A percentile compares a stretch with the other conserved stretches of the same genome.
Evolutionary conservation across 2,888 invertebrate species (phyloP).

Genomic region (Limnephilus auricula): DNA sequence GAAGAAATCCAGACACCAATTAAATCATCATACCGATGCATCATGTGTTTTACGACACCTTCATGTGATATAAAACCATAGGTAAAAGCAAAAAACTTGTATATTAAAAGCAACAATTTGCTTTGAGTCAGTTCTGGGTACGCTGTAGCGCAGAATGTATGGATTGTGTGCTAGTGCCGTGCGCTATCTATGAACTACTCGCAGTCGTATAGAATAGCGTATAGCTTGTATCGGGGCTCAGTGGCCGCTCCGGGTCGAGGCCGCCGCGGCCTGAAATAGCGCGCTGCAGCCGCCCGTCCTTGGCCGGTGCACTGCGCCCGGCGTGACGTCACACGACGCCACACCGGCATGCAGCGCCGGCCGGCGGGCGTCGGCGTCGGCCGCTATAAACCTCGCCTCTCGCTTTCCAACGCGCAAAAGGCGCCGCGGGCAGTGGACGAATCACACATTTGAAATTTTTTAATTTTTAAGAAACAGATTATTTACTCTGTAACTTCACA

Average conservation of each 20-base stretch:
- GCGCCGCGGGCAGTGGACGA: not conserved
- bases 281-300: conserved; percentile 48
- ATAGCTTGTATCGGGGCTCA: not conserved
- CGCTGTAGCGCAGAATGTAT: not conserved
- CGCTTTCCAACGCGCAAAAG: conserved; percentile 36
- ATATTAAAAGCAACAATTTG: not conserved
- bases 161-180: not conserved
- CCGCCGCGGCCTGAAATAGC: conserved; percentile 37
- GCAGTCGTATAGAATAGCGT: not conserved
- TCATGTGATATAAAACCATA: not conserved
- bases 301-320: conserved; percentile 50
- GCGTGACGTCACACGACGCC: conserved; percentile 44
- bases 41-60: not conserved
- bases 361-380: not conserved
- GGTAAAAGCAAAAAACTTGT: not conserved
- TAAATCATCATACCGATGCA: not conserved
- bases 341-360: not conserved
- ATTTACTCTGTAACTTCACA: too few species aligned
- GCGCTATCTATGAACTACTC: not conserved
- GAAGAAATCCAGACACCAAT: not conserved
- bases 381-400: not conserved
- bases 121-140: not conserved
- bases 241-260: conserved; percentile 51
- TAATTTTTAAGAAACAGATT: not conserved
- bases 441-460: not conserved